Conservation (phyloP, 2,113 vertebrate genomes). For the Choloepus hoffmanni region DNA sequence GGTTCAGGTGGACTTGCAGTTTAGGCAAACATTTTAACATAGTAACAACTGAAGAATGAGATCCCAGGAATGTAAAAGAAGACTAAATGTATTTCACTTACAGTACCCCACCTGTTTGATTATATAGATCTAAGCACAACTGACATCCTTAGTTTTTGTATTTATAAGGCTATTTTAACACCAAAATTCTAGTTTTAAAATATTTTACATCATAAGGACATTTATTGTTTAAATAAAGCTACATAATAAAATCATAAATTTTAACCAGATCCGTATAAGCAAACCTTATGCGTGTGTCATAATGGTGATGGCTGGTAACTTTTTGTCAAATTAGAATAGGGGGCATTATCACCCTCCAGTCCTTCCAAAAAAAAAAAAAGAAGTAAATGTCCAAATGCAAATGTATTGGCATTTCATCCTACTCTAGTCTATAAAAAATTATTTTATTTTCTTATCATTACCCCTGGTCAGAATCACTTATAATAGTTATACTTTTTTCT, state of each 20-base stretch:
- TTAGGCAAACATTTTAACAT: constrained; percentile 32
- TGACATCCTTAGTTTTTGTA: neutral
- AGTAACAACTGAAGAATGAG: constrained; percentile 5
- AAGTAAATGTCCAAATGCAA: neutral
- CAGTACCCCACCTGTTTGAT: neutral
- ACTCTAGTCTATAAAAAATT: neutral
- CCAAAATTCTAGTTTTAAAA: neutral
- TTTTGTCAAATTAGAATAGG: neutral
- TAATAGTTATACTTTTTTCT: neutral
- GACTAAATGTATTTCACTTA: neutral
- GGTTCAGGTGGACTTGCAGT: constrained; percentile 46
- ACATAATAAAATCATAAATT: neutral
- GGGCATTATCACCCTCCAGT: neutral
- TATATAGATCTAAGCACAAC: neutral
- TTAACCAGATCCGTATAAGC: neutral
- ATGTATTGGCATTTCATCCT: neutral
- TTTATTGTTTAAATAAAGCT: constrained; percentile 3
- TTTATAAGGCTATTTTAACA: neutral
- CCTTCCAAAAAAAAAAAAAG: neutral
- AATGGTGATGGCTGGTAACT: neutral
- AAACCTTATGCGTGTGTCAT: neutral
- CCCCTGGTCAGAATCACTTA: neutral
- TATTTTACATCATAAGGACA: neutral
- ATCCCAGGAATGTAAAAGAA: neutral
- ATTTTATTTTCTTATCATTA: neutral